Percentiles rank a stretch among this genome's conserved stretches.
Conservation (phyloP, 2,888 invertebrate genomes). For the Penaeus monodon region DNA sequence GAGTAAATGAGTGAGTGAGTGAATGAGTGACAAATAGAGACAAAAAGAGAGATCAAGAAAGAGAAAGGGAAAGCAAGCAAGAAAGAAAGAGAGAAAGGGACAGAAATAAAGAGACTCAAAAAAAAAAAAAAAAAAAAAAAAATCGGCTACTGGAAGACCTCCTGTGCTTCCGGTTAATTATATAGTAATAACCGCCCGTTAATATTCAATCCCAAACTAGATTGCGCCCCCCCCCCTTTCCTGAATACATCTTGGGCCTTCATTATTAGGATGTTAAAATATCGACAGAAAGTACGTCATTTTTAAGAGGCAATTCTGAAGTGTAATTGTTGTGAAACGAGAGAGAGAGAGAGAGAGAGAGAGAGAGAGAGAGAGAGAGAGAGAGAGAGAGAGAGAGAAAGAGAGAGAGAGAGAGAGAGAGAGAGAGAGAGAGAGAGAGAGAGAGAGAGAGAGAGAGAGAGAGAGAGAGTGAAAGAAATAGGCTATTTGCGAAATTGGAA, state of each 20-base stretch:
- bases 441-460: background rate
- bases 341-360: background rate
- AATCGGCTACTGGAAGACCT: too few relatives aligned
- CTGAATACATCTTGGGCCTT: too few relatives aligned
- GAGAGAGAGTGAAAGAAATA: background rate
- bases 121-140: background rate
- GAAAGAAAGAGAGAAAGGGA: background rate
- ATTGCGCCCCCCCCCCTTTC: too few relatives aligned
- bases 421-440: background rate
- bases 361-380: background rate
- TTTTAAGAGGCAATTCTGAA: background rate
- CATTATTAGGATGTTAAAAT: too few relatives aligned
- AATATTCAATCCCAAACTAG: too few relatives aligned
- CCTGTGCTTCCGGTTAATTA: too few relatives aligned
- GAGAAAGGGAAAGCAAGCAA: background rate
- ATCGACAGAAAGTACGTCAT: too few relatives aligned
- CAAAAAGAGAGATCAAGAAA: background rate
- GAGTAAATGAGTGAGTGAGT: too few relatives aligned
- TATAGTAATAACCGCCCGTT: too few relatives aligned
- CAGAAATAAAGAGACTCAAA: constrained; percentile 10
- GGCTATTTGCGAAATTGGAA: constrained; percentile 20
- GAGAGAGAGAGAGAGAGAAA: background rate
- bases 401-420: background rate
- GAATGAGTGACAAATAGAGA: too few relatives aligned
- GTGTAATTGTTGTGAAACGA: background rate